Percentiles rank a stretch among this genome's conserved stretches.
Conservation (phyloP, 2,113 vertebrate species). For the Mus spicilegus region DNA sequence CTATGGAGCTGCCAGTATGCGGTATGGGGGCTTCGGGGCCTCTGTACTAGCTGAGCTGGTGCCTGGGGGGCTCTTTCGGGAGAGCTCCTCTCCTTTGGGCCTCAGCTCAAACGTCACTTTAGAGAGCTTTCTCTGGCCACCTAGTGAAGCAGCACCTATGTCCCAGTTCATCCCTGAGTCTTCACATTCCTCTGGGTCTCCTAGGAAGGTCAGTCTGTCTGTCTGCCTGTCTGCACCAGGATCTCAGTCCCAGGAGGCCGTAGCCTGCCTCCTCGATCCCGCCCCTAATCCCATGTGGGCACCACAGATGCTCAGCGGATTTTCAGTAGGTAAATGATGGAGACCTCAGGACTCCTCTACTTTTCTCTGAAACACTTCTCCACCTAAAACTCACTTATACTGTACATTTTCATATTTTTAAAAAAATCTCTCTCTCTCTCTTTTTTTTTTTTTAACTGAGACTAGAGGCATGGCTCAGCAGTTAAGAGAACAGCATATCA, state of each 20-base stretch:
- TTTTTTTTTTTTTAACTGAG: too few species aligned
- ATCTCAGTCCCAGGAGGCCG: neutral
- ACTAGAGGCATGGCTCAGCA: neutral
- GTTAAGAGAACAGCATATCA: neutral
- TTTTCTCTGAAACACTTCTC: constrained; percentile 22
- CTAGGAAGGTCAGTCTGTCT: neutral
- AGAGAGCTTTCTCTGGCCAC: neutral
- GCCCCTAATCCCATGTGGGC: neutral
- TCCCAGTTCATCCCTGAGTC: neutral
- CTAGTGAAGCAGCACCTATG: neutral
- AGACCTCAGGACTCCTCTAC: neutral
- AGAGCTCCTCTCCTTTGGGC: neutral
- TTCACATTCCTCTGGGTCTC: neutral
- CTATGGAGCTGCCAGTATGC: neutral
- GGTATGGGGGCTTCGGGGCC: neutral
- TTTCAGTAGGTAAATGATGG: neutral
- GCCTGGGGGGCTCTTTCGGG: neutral
- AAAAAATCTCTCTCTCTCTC: neutral
- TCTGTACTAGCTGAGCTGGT: neutral
- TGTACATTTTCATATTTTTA: neutral
- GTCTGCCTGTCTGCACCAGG: neutral
- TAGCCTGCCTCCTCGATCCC: neutral
- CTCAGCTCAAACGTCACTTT: neutral
- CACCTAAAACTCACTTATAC: constrained; percentile 31
- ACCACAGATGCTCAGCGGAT: neutral